Base-by-base conservation (phyloP, 1,140 invertebrate species). In the Brachionus koreanus region DNA sequence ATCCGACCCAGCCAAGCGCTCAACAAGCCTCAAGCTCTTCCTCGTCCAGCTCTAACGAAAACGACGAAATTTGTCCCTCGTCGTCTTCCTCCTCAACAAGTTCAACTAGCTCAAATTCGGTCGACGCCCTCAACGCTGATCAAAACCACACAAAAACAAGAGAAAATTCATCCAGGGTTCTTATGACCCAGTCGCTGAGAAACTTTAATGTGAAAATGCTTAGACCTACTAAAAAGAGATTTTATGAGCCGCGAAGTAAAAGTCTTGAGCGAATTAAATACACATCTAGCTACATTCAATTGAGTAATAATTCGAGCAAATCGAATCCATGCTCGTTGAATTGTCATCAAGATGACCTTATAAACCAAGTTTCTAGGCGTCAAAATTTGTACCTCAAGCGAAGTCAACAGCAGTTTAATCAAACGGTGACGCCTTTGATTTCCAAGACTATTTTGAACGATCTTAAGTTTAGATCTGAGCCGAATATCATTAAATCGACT, bases 221-320 rank as follows among this genome's bases (percentile, higher is more conserved):
- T 5, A 43, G 43, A 29, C 69, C 69, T 4, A 74, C 69, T 19
- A 74, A 74, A 74, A 74, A 74, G 19, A 23, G 69, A 16, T 74
- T 74, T n/a, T 74, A 74, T 19, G 69, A 74, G 25, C 69, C 46
- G 25, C 9, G 69, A 46, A 74, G 69, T 43, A 74, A 74, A 29
- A 74, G 69, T 46, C 16, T 74, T 46, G 69, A 74, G 19, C 39
- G 69, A 39, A 74, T 74, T n/a, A 74, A 74, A 33, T 74, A 74
- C 39, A 74, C 69, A 9, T 74, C 69, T 12, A 74, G 29, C 16
- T 46, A 74, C 10, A 49, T 13, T 5, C 69, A 46, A 13, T 16
- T 74, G 39, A 25, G 10, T 29, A 49, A 46, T 10, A 19, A 72
- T 23, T 72, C 67, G 16, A 39, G 29, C 39, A 74, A 25, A 46